These are phyloP conservation scores for Diarsia mendica DNA, from an alignment of 2,888 invertebrate species.

Conservation along the genomic window DNA sequence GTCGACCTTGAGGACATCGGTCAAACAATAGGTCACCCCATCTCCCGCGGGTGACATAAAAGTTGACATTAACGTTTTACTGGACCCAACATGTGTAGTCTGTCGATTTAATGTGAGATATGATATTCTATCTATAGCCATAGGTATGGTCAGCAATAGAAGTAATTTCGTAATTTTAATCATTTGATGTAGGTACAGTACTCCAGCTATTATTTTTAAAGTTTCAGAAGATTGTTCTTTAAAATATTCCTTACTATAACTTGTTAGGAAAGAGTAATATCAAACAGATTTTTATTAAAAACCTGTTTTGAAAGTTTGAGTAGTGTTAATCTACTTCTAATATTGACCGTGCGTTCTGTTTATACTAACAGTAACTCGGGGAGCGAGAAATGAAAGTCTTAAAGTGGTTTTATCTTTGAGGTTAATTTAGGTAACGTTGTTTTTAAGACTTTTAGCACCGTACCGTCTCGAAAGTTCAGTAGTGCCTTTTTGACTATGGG, in stretches of 20 bases:
- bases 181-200: too few species aligned
- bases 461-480: neutral
- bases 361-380: neutral
- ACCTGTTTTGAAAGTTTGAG: too few species aligned
- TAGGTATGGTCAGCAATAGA: too few species aligned
- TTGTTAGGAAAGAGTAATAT: too few species aligned
- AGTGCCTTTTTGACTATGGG: neutral
- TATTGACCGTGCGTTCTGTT: too few species aligned
- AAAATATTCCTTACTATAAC: too few species aligned
- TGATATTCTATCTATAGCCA: neutral
- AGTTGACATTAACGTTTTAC: conserved; percentile 48
- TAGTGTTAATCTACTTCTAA: too few species aligned
- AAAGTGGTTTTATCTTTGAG: neutral
- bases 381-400: neutral
- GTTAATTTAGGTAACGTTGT: neutral
- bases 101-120: conserved; percentile 13
- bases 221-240: too few species aligned
- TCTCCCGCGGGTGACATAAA: conserved; percentile 47
- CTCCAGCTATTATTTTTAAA: too few species aligned
- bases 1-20: conserved; percentile 41
- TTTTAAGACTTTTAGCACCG: neutral
- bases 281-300: too few species aligned
- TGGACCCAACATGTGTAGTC: conserved; percentile 14
- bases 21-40: conserved; percentile 45
- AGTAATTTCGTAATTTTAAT: too few species aligned